A percentile compares a stretch with the other conserved stretches of the same genome.
These are phyloP conservation scores for Amiota communis DNA, from an alignment of 2,888 invertebrate genomes.

Conservation along the genomic window DNA sequence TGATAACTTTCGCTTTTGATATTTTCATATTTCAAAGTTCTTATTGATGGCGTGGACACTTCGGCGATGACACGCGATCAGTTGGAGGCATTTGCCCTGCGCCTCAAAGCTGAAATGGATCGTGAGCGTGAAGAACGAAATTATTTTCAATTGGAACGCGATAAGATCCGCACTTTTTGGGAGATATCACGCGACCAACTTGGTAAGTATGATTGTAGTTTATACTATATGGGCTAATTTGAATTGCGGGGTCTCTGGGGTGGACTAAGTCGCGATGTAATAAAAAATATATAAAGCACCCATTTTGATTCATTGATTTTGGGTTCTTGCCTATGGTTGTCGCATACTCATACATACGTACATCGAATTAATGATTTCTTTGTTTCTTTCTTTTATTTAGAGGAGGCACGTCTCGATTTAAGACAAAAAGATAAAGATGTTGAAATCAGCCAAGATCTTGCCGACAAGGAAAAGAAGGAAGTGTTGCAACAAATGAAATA, in stretches of 20 bases:
- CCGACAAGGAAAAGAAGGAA: constrained; percentile 89
- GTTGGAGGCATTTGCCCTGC: constrained; percentile 89
- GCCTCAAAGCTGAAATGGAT: constrained; percentile 92
- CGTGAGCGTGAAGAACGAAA: constrained; percentile 95
- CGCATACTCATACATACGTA: neutral
- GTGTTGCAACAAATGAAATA: constrained; percentile 95
- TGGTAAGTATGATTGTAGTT: constrained; percentile 76
- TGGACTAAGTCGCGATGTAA: too few relatives aligned
- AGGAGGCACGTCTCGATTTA: constrained; percentile 73
- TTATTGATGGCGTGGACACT: constrained; percentile 93
- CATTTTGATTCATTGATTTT: too few relatives aligned
- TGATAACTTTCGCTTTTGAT: neutral
- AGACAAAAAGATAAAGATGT: constrained; percentile 89
- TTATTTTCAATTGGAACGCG: constrained; percentile 95
- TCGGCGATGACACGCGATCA: constrained; percentile 94
- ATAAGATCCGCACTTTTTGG: constrained; percentile 96
- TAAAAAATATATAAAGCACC: too few relatives aligned
- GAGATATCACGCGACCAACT: constrained; percentile 93
- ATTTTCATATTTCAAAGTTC: constrained; percentile 68
- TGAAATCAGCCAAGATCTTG: constrained; percentile 89
- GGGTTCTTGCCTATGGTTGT: too few relatives aligned
- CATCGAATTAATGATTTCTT: neutral
- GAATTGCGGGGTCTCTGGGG: too few relatives aligned
- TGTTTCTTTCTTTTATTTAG: constrained; percentile 43
- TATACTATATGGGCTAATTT: neutral